A percentile compares a stretch with the other conserved stretches of the same genome.
Evolutionary conservation across 1,140 invertebrate genomes (phyloP).

Genomic region (Magallana angulata): DNA sequence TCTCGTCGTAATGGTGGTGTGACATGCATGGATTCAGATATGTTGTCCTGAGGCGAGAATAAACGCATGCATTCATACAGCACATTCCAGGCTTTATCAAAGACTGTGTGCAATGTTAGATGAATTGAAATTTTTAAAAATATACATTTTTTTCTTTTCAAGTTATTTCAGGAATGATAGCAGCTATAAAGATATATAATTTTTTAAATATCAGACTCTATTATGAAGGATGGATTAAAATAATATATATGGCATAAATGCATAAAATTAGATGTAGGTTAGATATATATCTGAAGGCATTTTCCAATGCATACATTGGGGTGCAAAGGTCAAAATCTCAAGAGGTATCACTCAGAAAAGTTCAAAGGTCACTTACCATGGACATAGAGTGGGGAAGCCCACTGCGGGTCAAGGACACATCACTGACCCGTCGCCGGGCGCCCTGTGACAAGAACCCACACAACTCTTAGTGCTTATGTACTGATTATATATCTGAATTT

Average conservation of each 20-base stretch:
- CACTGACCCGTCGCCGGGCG: constrained; percentile 45
- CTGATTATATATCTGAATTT: no score
- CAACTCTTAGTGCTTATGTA: not conserved
- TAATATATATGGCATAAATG: no score
- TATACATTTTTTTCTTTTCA: not conserved
- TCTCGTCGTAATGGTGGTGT: constrained; percentile 15
- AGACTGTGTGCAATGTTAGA: not conserved
- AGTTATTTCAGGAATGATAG: no score
- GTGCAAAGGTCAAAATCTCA: no score
- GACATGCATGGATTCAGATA: constrained; percentile 4
- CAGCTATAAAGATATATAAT: no score
- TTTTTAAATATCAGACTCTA: no score
- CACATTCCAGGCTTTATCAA: not conserved
- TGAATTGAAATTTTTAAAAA: not conserved
- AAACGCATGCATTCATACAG: not conserved
- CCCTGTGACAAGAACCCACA: constrained; percentile 36
- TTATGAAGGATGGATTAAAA: no score
- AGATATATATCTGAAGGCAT: no score
- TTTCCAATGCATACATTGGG: no score
- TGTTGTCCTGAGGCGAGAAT: not conserved
- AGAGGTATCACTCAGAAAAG: not conserved
- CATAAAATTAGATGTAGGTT: no score
- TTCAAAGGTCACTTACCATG: constrained; percentile 40
- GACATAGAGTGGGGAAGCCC: constrained; percentile 47
- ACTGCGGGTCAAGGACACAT: constrained; percentile 24